Percentiles rank a stretch among this genome's conserved stretches.
Conservation (phyloP, 1,140 invertebrate species). For the Halesus radiatus region DNA sequence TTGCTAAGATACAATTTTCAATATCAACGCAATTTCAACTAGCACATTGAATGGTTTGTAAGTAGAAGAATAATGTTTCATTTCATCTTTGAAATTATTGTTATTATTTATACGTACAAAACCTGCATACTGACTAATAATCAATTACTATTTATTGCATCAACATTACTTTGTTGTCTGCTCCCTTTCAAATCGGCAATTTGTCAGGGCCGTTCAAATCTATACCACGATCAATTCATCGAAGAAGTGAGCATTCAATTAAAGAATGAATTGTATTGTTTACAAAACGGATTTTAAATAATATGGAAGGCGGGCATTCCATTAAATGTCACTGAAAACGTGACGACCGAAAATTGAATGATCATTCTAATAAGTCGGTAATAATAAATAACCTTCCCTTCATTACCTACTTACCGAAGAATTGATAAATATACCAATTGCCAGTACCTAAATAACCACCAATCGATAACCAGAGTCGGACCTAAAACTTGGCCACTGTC, state of each 20-base stretch:
- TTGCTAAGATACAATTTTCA: too few relatives aligned
- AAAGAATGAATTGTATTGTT: not conserved
- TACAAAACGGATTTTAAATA: not conserved
- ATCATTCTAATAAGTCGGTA: not conserved
- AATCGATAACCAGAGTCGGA: too few relatives aligned
- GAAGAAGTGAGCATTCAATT: not conserved
- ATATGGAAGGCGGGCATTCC: not conserved
- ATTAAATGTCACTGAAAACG: slow-evolving; percentile 15
- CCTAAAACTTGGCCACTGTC: too few relatives aligned
- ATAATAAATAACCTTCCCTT: not conserved
- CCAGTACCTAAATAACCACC: not conserved
- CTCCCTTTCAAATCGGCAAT: not conserved
- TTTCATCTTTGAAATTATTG: too few relatives aligned
- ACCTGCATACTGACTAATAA: too few relatives aligned
- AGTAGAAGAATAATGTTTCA: too few relatives aligned
- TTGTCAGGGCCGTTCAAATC: not conserved
- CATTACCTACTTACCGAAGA: not conserved
- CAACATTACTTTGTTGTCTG: not conserved
- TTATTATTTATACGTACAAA: too few relatives aligned
- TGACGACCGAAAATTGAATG: slow-evolving; percentile 2
- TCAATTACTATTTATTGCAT: too few relatives aligned
- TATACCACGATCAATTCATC: not conserved
- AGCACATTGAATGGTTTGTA: too few relatives aligned
- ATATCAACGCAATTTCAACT: too few relatives aligned
- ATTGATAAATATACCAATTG: too few relatives aligned